These are phyloP conservation scores for Trematomus bernacchii DNA, from an alignment of 2,797 vertebrate species.

Conservation along the genomic window DNA sequence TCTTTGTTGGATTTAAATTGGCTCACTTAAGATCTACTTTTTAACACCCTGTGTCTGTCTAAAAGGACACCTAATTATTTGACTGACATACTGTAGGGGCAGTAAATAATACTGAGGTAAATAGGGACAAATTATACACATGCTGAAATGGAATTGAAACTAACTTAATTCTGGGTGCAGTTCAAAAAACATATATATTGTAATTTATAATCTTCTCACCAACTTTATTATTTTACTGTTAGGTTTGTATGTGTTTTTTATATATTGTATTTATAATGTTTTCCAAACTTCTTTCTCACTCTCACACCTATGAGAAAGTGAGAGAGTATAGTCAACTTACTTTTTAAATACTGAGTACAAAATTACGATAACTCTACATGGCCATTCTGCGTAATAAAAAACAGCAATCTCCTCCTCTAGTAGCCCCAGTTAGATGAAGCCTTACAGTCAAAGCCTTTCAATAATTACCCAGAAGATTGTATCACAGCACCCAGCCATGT, in stretches of 20 bases:
- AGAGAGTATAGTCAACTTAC: neutral
- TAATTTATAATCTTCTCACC: neutral
- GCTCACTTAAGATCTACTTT: no score
- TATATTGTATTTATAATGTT: neutral
- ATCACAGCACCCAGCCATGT: conserved; percentile 9
- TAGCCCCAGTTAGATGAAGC: conserved; percentile 6
- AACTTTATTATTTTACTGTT: neutral
- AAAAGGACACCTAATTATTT: no score
- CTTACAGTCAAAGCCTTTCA: conserved; percentile 27
- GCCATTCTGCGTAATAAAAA: conserved; percentile 3
- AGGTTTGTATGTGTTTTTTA: neutral
- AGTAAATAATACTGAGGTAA: no score
- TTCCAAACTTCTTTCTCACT: neutral
- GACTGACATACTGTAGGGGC: no score
- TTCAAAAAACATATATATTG: no score
- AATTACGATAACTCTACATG: neutral
- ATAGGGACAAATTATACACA: no score
- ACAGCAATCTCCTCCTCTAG: neutral
- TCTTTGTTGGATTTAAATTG: no score
- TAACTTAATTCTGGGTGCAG: neutral
- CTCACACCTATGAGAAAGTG: neutral
- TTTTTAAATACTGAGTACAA: conserved; percentile 1
- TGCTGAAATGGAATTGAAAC: neutral
- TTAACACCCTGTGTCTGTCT: no score
- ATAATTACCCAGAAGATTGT: conserved; percentile 7